Percentiles rank a stretch among this genome's conserved stretches.
Evolutionary conservation across 1,140 invertebrate species (phyloP).

Genomic region (Apis mellifera): Amel_HAv3.1 CM009932.2:11577501-11578000

Average conservation of each 20-base stretch:
- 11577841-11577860: conserved; percentile 83
- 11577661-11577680: background rate
- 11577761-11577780: conserved; percentile 83
- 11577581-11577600: background rate
- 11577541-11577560: background rate
- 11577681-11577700: conserved; percentile 11
- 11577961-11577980: background rate
- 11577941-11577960: background rate
- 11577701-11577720: background rate
- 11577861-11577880: conserved; percentile 79
- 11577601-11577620: background rate
- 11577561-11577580: background rate
- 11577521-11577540: background rate
- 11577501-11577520: background rate
- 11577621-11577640: background rate
- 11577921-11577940: conserved; percentile 57
- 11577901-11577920: conserved; percentile 82
- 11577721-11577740: conserved; percentile 73
- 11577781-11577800: conserved; percentile 82
- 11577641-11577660: background rate
- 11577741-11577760: conserved; percentile 83
- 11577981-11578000: background rate
- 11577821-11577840: conserved; percentile 85
- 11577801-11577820: conserved; percentile 83
- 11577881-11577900: conserved; percentile 81